Conservation (phyloP, 2,113 vertebrate species). For the Ginglymostoma cirratum region DNA sequence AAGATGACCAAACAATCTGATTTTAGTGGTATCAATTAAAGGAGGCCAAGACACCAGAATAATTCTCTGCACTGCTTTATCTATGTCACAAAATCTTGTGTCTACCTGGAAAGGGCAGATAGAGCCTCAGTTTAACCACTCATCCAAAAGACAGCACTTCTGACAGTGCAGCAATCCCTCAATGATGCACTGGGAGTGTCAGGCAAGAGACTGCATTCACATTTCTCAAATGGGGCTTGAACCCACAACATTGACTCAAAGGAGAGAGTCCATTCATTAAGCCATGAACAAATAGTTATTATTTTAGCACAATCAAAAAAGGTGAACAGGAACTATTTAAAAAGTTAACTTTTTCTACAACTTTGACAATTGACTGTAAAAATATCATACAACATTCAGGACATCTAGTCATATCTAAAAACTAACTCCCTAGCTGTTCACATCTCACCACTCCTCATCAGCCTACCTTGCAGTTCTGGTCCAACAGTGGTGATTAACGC, state of each 20-base stretch:
- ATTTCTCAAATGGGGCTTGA: neutral
- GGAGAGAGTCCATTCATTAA: neutral
- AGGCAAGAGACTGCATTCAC: neutral
- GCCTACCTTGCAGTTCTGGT: slow-evolving; percentile 85
- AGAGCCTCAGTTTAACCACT: neutral
- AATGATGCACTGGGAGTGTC: neutral
- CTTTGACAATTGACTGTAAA: neutral
- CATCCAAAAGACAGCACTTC: neutral
- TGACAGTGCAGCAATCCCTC: neutral
- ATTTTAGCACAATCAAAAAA: neutral
- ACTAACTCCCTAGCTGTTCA: neutral
- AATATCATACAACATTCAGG: neutral
- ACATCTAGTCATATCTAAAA: neutral
- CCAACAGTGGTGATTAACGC: slow-evolving; percentile 97
- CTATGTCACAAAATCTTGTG: neutral
- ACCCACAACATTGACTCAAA: neutral
- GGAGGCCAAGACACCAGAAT: neutral
- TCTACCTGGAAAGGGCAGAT: neutral
- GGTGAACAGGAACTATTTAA: neutral
- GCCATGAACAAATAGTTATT: neutral
- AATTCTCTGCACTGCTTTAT: neutral
- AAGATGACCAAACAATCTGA: neutral
- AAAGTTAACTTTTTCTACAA: neutral
- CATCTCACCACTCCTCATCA: neutral
- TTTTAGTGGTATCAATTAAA: no score